phyloP scores from a whole-genome alignment of 2,113 vertebrate species.

The Xenopus laevis region DNA sequence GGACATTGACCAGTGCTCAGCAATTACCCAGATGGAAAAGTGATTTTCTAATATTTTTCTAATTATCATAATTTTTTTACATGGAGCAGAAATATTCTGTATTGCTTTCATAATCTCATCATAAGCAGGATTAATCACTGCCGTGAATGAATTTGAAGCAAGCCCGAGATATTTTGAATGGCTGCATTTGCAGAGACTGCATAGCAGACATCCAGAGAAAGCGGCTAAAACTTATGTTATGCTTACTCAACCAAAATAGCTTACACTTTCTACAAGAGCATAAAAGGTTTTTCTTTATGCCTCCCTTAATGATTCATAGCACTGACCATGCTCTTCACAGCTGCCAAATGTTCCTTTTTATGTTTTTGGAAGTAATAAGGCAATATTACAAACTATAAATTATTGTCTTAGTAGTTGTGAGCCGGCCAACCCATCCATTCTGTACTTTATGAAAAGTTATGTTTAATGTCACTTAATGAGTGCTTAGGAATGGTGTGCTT shows the following conservation, averaged over 20 bases:
- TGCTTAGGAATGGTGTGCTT: constrained; percentile 52
- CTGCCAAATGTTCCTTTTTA: constrained; percentile 39
- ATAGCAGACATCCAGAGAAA: constrained; percentile 8
- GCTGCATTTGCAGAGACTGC: constrained; percentile 15
- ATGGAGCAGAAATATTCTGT: no score
- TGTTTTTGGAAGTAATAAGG: constrained; percentile 59
- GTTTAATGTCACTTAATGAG: constrained; percentile 61
- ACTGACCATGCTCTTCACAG: constrained; percentile 46
- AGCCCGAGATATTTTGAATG: constrained; percentile 4
- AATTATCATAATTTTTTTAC: no score
- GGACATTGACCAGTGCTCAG: no score
- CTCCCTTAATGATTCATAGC: constrained; percentile 52
- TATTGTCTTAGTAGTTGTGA: constrained; percentile 49
- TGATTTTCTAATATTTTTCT: no score
- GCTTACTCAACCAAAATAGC: constrained; percentile 34
- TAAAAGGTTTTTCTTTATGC: constrained; percentile 51
- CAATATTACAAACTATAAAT: constrained; percentile 59
- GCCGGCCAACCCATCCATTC: constrained; percentile 48
- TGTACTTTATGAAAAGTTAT: constrained; percentile 57
- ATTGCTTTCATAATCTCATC: neutral
- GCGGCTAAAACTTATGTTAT: constrained; percentile 12
- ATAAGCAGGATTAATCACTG: neutral
- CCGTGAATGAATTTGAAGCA: neutral
- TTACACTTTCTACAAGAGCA: constrained; percentile 48
- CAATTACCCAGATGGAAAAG: no score